phyloP scores from a whole-genome alignment of 2,113 vertebrate genomes.

The Forbesichthys agassizii region DNA sequence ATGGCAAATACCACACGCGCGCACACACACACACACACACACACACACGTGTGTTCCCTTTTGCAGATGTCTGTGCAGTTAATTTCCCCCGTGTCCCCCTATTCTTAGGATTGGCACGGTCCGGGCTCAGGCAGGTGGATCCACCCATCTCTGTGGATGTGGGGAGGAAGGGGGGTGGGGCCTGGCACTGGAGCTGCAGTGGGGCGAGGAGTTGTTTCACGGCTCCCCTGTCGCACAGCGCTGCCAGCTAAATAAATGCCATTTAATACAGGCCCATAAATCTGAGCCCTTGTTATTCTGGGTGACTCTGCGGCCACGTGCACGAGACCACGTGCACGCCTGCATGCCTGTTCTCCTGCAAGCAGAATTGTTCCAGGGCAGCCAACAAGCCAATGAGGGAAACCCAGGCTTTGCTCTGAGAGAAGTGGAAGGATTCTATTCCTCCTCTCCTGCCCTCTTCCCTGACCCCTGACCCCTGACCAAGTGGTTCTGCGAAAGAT shows the following conservation, averaged over 20 bases:
- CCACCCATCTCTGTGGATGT: conserved; percentile 33
- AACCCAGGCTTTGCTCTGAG: conserved; percentile 37
- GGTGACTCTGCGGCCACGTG: conserved; percentile 53
- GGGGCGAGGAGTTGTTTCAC: conserved; percentile 49
- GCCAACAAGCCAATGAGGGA: conserved; percentile 54
- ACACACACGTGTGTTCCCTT: not conserved
- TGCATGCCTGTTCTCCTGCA: too few relatives aligned
- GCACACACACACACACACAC: too few relatives aligned
- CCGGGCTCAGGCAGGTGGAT: conserved; percentile 66
- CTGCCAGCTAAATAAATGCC: conserved; percentile 69
- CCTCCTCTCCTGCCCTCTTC: conserved; percentile 45
- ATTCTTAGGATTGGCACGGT: conserved; percentile 33
- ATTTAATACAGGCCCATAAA: conserved; percentile 76
- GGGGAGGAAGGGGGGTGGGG: conserved; percentile 12
- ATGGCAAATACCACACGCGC: too few relatives aligned
- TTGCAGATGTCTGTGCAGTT: conserved; percentile 15
- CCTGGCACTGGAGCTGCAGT: conserved; percentile 49
- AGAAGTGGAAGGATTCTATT: conserved; percentile 59
- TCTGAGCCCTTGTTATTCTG: conserved; percentile 69
- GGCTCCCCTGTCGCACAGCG: conserved; percentile 58
- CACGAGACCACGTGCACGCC: not conserved
- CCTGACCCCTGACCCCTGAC: conserved; percentile 52
- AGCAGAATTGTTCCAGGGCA: conserved; percentile 47
- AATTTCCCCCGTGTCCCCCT: conserved; percentile 18
- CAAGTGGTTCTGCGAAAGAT: too few relatives aligned